Conservation (phyloP, 2,888 invertebrate species). For the Troides aeacus region DNA sequence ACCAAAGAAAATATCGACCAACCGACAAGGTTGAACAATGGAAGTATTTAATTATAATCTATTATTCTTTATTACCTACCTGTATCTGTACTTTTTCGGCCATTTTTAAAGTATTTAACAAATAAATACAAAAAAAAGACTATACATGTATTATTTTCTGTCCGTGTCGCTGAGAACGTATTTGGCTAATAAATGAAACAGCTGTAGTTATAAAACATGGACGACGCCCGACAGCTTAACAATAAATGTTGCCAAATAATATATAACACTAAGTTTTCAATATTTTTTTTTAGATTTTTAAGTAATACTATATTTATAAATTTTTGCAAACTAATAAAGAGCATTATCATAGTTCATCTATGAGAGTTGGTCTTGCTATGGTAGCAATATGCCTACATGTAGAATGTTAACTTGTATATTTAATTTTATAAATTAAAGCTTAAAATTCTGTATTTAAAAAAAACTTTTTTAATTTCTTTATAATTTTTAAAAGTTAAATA, state of each 20-base stretch:
- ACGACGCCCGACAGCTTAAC: constrained; percentile 32
- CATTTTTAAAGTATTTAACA: constrained; percentile 42
- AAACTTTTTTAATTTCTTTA: too few species aligned
- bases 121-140: constrained; percentile 15
- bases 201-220: constrained; percentile 40
- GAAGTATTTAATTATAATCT: constrained; percentile 39
- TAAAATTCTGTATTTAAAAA: too few species aligned
- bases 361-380: too few species aligned
- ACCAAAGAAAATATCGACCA: constrained; percentile 48
- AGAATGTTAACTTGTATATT: too few species aligned
- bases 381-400: too few species aligned
- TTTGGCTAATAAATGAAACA: constrained; percentile 26
- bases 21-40: constrained; percentile 65
- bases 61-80: constrained; percentile 44
- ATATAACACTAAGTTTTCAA: neutral
- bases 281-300: too few species aligned
- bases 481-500: too few species aligned
- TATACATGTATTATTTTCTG: neutral
- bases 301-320: too few species aligned
- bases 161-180: constrained; percentile 2
- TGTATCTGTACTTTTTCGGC: constrained; percentile 60
- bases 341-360: too few species aligned
- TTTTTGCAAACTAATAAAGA: too few species aligned
- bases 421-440: too few species aligned
- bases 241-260: constrained; percentile 7